Evolutionary conservation across 1,140 invertebrate genomes (phyloP).

Genomic region (Anoplolepis gracilipes): DNA sequence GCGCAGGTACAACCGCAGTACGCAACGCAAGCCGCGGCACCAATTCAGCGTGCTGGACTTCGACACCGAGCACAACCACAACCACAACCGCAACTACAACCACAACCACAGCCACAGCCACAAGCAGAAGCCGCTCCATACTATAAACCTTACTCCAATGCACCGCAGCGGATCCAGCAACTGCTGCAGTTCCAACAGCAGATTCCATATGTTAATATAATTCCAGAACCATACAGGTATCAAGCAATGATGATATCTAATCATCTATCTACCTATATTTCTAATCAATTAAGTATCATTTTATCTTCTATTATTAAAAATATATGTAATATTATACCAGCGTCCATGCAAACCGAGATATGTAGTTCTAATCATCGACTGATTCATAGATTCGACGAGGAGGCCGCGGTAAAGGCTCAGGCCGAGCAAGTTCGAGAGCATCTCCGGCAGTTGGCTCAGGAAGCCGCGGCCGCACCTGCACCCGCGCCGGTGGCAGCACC

Average conservation of each 20-base stretch:
- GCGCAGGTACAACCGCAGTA: slow-evolving; percentile 62
- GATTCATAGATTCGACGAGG: slow-evolving; percentile 55
- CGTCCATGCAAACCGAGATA: not conserved
- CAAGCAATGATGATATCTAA: not conserved
- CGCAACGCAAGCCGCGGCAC: slow-evolving; percentile 48
- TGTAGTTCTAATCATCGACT: not conserved
- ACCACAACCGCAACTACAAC: slow-evolving; percentile 53
- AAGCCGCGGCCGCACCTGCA: not conserved
- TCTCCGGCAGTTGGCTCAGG: slow-evolving; percentile 6
- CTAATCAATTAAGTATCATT: not conserved
- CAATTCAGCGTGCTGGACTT: slow-evolving; percentile 54
- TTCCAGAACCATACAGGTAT: slow-evolving; percentile 84
- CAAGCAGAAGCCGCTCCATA: slow-evolving; percentile 73
- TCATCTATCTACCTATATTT: too few relatives aligned
- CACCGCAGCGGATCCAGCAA: slow-evolving; percentile 81
- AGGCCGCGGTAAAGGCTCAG: slow-evolving; percentile 26
- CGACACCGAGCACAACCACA: slow-evolving; percentile 81
- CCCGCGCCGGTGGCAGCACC: not conserved
- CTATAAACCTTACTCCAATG: slow-evolving; percentile 76
- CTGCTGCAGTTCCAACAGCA: slow-evolving; percentile 82
- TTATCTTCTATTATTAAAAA: too few relatives aligned
- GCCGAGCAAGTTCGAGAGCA: slow-evolving; percentile 29
- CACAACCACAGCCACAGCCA: slow-evolving; percentile 84
- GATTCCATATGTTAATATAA: slow-evolving; percentile 83
- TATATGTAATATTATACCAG: not conserved